A percentile compares a stretch with the other conserved stretches of the same genome.
Conservation (phyloP, 2,113 vertebrate genomes). For the Archocentrus centrarchus region DNA sequence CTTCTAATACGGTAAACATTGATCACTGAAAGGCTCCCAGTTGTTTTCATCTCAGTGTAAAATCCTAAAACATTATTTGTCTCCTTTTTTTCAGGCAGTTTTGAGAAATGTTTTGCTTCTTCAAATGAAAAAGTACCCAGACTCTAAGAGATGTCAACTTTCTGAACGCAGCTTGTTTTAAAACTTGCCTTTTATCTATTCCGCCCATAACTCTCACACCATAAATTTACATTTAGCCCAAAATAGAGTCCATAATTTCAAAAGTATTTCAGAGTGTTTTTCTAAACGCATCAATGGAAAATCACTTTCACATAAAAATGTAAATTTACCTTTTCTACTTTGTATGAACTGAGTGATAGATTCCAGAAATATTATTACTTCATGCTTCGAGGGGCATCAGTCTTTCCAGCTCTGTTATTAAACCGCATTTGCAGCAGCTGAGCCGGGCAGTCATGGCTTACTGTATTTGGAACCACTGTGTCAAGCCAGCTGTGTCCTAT, state of each 20-base stretch:
- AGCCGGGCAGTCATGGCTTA: conserved; percentile 10
- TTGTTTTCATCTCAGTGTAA: conserved; percentile 4
- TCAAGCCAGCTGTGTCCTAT: conserved; percentile 54
- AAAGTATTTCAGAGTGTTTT: conserved; percentile 5
- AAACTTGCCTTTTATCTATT: conserved; percentile 3
- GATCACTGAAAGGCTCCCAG: background rate
- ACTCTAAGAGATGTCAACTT: background rate
- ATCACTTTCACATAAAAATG: background rate
- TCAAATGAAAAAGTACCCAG: background rate
- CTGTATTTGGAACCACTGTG: conserved; percentile 23
- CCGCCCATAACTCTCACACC: background rate
- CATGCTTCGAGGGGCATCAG: background rate
- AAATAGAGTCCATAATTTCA: background rate
- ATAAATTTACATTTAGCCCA: conserved; percentile 1
- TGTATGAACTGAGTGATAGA: background rate
- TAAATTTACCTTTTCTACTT: background rate
- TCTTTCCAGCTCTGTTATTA: conserved; percentile 13
- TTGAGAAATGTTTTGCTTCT: background rate
- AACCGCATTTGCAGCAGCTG: conserved; percentile 44
- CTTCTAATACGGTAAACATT: background rate
- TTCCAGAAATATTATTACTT: conserved; percentile 14
- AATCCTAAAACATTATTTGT: conserved; percentile 1
- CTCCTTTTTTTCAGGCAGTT: background rate
- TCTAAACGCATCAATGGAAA: background rate
- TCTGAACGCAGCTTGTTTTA: background rate